Evolutionary conservation across 2,888 invertebrate species (phyloP).

Genomic region (Chrysolina americana): DNA sequence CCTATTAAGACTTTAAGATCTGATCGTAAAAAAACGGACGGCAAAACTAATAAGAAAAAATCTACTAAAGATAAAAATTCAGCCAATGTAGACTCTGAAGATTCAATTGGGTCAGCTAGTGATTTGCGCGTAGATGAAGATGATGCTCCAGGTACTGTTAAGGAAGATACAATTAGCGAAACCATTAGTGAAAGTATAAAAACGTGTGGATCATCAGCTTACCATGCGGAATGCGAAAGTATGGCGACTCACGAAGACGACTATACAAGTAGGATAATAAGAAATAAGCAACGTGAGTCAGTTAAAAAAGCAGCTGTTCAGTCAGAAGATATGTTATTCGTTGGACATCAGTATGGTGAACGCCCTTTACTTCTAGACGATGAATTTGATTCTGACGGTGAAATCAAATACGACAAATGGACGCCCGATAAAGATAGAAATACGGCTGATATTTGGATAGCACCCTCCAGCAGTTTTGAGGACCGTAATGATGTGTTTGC

Average conservation of each 20-base stretch:
- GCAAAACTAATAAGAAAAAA: constrained; percentile 55
- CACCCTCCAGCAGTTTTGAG: constrained; percentile 66
- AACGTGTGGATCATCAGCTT: constrained; percentile 80
- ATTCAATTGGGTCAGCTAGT: constrained; percentile 81
- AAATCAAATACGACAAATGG: constrained; percentile 59
- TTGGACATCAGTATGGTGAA: constrained; percentile 84
- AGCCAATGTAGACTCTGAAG: constrained; percentile 73
- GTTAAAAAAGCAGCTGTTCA: constrained; percentile 64
- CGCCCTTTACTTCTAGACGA: constrained; percentile 83
- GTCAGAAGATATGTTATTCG: constrained; percentile 74
- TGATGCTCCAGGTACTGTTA: constrained; percentile 68
- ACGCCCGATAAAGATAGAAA: constrained; percentile 57
- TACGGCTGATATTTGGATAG: constrained; percentile 62
- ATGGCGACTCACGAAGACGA: constrained; percentile 77
- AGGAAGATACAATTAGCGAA: constrained; percentile 70
- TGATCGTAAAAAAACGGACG: constrained; percentile 64
- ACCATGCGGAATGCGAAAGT: constrained; percentile 82
- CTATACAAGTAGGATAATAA: constrained; percentile 70
- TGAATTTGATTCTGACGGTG: constrained; percentile 79
- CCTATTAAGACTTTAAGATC: constrained; percentile 71
- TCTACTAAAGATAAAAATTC: constrained; percentile 59
- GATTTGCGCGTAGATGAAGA: constrained; percentile 76
- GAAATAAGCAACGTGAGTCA: constrained; percentile 70
- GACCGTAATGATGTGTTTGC: constrained; percentile 78
- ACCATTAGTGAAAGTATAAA: constrained; percentile 77